Base-by-base conservation (phyloP, 2,888 invertebrate genomes). In the Mesodorylaimus sp. region DNA sequence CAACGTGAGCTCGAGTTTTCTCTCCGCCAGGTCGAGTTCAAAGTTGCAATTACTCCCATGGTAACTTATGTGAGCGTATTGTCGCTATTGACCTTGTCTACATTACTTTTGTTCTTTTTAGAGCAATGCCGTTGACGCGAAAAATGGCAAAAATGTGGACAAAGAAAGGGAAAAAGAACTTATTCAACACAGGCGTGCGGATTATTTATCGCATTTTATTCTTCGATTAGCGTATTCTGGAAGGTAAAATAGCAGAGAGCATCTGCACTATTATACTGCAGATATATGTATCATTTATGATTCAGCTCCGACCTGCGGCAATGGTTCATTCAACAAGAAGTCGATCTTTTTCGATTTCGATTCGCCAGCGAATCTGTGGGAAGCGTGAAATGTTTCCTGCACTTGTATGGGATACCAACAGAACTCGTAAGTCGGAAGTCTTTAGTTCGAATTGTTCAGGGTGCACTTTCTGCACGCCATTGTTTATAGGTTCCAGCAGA, bases 141-240 rank as follows among this genome's bases (percentile, higher is more conserved):
- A n/a, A n/a, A n/a, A n/a, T n/a, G n/a, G n/a, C n/a, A 39, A 23
- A 39, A 23, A 39, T 23, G 41, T 49, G 21, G 29, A 23, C 25
- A 42, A 23, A 16, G 49, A 26, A 16, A 37, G 36, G 1, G 36
- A 45, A 21, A 26, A 51, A 19, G 27, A 19, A 28, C 26, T 47
- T 21, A 28, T 25, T 23, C 43, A 50, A 7, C 48, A 50, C 36
- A 50, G 57, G 29, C 53, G 58, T 25, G 48, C 66, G 54, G 95
- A 97, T 68, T 81, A 84, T 61, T 76, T 91, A 47, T 86, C 93
- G 1, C 95, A 97, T 68, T 93, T 83, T 66, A 83, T 93, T 59
- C 72, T 95, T 2, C 75, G 91, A 50, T 69, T 97, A 51, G 87
- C 87, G 0, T 93, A 86, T 68, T 91, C 88, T 64, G 76, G 82